phyloP scores from a whole-genome alignment of 2,113 vertebrate species.

The Delphinapterus leucas region DNA sequence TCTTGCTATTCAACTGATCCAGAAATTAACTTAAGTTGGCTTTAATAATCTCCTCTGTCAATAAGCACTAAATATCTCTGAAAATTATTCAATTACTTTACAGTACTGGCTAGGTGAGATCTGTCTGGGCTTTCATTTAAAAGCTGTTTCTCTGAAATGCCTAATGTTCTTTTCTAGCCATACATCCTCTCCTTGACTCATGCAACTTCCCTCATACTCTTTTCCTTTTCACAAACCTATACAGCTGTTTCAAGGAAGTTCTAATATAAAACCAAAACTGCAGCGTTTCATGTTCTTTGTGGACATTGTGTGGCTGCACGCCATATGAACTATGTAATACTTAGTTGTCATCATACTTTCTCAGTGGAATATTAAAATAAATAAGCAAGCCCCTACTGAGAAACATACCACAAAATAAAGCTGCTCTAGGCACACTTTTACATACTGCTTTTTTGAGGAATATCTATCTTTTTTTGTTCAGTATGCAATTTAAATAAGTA shows the following conservation, averaged over 20 bases:
- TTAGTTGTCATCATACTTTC: conserved; percentile 80
- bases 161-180: background rate
- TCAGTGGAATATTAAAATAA: conserved; percentile 81
- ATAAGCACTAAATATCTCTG: background rate
- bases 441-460: conserved; percentile 65
- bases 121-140: background rate
- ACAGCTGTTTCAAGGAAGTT: conserved; percentile 27
- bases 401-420: conserved; percentile 70
- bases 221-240: conserved; percentile 16
- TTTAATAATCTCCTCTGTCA: background rate
- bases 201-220: background rate
- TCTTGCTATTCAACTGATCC: background rate
- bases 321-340: conserved; percentile 71
- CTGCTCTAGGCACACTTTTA: conserved; percentile 72
- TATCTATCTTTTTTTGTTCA: conserved; percentile 7
- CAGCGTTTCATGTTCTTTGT: conserved; percentile 4
- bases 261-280: background rate
- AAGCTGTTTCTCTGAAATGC: background rate
- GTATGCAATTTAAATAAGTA: conserved; percentile 66
- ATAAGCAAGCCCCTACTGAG: conserved; percentile 75
- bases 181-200: background rate
- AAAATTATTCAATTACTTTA: background rate
- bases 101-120: background rate
- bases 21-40: background rate
- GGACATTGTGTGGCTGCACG: conserved; percentile 75